phyloP scores from a whole-genome alignment of 1,140 invertebrate genomes.

The Ostrea edulis region DNA sequence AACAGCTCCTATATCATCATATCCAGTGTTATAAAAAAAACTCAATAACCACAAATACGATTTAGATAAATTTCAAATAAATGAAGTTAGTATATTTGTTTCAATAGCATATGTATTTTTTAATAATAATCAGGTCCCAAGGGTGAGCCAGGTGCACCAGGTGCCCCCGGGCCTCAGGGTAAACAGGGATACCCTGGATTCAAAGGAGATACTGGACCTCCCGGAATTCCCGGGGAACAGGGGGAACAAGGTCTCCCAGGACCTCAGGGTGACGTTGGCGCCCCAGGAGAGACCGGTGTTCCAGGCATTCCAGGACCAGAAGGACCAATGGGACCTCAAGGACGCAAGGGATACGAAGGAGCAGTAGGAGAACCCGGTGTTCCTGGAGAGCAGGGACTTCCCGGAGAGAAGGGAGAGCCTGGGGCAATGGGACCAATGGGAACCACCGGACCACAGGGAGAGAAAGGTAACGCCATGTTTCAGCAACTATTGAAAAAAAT shows the following conservation, averaged over 20 bases:
- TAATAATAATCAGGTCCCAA: not conserved
- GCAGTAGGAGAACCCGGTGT: not conserved
- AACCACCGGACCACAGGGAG: constrained; percentile 1
- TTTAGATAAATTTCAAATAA: not conserved
- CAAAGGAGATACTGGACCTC: constrained; percentile 23
- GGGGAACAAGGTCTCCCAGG: not conserved
- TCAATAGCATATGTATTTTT: not conserved
- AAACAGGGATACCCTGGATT: constrained; percentile 20
- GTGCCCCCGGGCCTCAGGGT: constrained; percentile 11
- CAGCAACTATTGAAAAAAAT: no score
- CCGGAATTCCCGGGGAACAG: not conserved
- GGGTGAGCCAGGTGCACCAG: constrained; percentile 22
- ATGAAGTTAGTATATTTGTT: not conserved
- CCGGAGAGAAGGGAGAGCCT: not conserved
- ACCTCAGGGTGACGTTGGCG: constrained; percentile 8
- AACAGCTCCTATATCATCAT: no score
- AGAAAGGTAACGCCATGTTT: not conserved
- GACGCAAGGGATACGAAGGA: not conserved
- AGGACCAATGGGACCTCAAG: constrained; percentile 28
- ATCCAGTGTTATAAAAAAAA: no score
- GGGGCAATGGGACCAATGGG: not conserved
- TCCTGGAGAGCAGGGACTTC: constrained; percentile 17
- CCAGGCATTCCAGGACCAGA: constrained; percentile 8
- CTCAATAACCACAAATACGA: not conserved
- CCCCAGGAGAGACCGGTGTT: constrained; percentile 10